Evolutionary conservation across 2,113 vertebrate genomes (phyloP).

Genomic region (Pseudonaja textilis): DNA sequence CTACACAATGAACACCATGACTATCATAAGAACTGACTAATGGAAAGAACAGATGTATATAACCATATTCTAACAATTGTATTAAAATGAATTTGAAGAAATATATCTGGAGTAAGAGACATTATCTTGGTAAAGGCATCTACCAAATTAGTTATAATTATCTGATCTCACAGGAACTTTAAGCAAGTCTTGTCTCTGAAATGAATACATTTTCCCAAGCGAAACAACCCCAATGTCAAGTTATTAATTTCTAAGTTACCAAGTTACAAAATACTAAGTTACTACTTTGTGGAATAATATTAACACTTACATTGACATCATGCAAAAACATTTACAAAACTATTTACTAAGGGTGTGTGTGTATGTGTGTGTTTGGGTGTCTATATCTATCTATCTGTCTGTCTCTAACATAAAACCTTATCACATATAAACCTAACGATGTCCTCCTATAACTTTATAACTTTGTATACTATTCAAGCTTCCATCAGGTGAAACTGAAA

Average conservation of each 20-base stretch:
- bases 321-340: not conserved
- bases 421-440: not conserved
- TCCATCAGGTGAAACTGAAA: not conserved
- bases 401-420: not conserved
- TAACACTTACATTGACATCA: not conserved
- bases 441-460: not conserved
- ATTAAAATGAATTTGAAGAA: not conserved
- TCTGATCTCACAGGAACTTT: not conserved
- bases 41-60: not conserved
- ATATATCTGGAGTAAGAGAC: not conserved
- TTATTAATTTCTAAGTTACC: not conserved
- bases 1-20: not conserved
- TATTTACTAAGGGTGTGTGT: not conserved
- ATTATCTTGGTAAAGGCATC: not conserved
- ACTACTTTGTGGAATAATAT: not conserved
- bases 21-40: not conserved
- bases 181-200: not conserved
- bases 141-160: conserved; percentile 1
- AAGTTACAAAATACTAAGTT: not conserved
- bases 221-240: not conserved
- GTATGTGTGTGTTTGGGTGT: no score
- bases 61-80: not conserved
- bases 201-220: not conserved
- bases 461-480: not conserved
- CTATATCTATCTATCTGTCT: no score